Evolutionary conservation across 2,113 vertebrate genomes (phyloP).

Genomic region (Paralichthys olivaceus): DNA sequence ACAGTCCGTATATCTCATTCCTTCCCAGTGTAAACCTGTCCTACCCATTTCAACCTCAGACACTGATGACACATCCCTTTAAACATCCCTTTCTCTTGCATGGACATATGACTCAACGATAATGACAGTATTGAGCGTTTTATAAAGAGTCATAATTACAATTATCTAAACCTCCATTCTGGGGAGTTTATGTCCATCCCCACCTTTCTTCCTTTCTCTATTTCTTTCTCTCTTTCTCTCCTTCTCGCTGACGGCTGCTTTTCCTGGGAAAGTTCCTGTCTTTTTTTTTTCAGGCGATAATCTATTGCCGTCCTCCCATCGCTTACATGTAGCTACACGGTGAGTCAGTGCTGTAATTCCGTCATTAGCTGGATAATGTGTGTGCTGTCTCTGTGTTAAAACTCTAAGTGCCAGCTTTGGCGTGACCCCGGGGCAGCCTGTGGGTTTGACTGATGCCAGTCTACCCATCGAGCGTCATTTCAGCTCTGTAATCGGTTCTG

Average conservation of each 20-base stretch:
- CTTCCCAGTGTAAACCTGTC: constrained; percentile 63
- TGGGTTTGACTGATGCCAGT: constrained; percentile 80
- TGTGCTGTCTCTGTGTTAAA: constrained; percentile 78
- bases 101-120: constrained; percentile 81
- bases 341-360: constrained; percentile 86
- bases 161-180: constrained; percentile 76
- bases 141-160: constrained; percentile 80
- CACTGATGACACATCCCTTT: constrained; percentile 76
- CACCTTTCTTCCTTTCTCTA: constrained; percentile 53
- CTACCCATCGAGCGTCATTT: constrained; percentile 72
- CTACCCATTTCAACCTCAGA: constrained; percentile 69
- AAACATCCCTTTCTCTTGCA: constrained; percentile 78
- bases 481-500: constrained; percentile 63
- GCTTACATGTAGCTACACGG: constrained; percentile 83
- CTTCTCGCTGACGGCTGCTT: constrained; percentile 74
- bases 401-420: constrained; percentile 79
- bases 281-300: constrained; percentile 74
- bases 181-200: constrained; percentile 75
- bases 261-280: constrained; percentile 77
- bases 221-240: constrained; percentile 20
- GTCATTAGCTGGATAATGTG: constrained; percentile 86
- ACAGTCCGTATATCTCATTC: constrained; percentile 61
- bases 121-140: constrained; percentile 80
- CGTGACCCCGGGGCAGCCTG: constrained; percentile 76
- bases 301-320: constrained; percentile 78